Percentiles rank a stretch among this genome's conserved stretches.
Evolutionary conservation across 2,113 vertebrate species (phyloP).

Genomic region (Megaceryle torquata): DNA sequence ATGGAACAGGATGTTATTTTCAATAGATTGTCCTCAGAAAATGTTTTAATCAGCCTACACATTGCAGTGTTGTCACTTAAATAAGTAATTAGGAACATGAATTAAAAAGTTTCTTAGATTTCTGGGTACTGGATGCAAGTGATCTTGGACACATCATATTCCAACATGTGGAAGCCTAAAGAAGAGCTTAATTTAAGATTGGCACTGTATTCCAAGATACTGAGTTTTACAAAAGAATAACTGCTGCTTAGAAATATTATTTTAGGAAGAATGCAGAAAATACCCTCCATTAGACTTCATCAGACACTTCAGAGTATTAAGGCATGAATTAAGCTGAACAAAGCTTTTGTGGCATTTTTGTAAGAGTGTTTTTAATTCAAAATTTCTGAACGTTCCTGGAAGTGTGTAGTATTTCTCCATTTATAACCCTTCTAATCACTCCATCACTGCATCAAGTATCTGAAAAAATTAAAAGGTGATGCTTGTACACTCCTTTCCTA

Average conservation of each 20-base stretch:
- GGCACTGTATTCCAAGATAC: neutral
- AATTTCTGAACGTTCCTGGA: neutral
- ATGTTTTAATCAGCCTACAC: neutral
- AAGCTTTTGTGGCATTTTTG: neutral
- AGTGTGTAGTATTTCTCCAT: neutral
- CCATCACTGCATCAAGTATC: neutral
- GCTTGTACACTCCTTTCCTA: neutral
- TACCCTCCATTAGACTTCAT: neutral
- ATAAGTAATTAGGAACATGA: neutral
- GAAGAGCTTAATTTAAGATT: neutral
- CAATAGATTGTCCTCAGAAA: neutral
- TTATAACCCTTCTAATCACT: neutral
- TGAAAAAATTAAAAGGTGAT: neutral
- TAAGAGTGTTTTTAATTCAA: neutral
- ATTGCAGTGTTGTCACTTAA: neutral
- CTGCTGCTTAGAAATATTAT: neutral
- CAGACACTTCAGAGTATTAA: neutral
- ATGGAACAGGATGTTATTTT: conserved; percentile 20
- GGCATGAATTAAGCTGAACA: neutral
- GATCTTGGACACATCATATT: neutral
- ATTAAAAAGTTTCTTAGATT: neutral
- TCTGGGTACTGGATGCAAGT: neutral
- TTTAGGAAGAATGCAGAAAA: neutral
- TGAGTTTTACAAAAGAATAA: neutral
- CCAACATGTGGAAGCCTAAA: neutral